Percentiles rank a stretch among this genome's conserved stretches.
phyloP scores from a whole-genome alignment of 2,113 vertebrate genomes.

The Ophiodon elongatus region DNA sequence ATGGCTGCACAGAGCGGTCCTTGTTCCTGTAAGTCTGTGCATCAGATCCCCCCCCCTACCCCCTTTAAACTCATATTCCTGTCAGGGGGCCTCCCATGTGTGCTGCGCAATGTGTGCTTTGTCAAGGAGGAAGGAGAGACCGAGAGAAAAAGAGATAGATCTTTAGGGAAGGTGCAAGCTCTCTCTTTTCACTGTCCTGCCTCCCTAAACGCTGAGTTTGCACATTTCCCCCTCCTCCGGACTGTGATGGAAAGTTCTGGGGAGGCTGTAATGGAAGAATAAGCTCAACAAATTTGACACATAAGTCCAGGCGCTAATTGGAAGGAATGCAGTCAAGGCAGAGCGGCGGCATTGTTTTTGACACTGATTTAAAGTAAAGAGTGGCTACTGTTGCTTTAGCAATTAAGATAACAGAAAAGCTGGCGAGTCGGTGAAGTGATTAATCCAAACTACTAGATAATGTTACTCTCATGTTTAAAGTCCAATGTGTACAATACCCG shows the following conservation, averaged over 20 bases:
- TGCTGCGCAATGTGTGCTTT: constrained; percentile 69
- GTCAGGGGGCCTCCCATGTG: constrained; percentile 73
- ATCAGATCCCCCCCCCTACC: constrained; percentile 46
- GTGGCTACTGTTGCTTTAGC: constrained; percentile 52
- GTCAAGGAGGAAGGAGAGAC: constrained; percentile 46
- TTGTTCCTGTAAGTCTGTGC: constrained; percentile 74
- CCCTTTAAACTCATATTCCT: constrained; percentile 71
- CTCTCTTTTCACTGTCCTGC: constrained; percentile 36
- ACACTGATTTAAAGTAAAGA: constrained; percentile 49
- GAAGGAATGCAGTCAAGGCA: constrained; percentile 53
- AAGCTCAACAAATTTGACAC: constrained; percentile 50
- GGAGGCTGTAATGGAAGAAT: constrained; percentile 63
- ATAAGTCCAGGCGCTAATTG: constrained; percentile 49
- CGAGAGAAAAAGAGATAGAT: constrained; percentile 43
- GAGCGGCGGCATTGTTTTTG: constrained; percentile 49
- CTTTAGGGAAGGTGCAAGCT: constrained; percentile 56
- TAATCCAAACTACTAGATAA: constrained; percentile 23
- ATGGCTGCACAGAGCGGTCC: constrained; percentile 68
- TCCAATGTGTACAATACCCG: constrained; percentile 47
- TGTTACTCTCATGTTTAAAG: constrained; percentile 35
- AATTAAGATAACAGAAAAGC: constrained; percentile 51
- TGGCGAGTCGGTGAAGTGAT: constrained; percentile 20
- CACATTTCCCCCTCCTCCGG: constrained; percentile 47
- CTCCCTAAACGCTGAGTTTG: constrained; percentile 52
- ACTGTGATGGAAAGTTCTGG: constrained; percentile 67